Percentiles rank a stretch among this genome's conserved stretches.
These are phyloP conservation scores for Pseudachorutes palmiensis DNA, from an alignment of 1,140 invertebrate genomes.

Conservation along the genomic window DNA sequence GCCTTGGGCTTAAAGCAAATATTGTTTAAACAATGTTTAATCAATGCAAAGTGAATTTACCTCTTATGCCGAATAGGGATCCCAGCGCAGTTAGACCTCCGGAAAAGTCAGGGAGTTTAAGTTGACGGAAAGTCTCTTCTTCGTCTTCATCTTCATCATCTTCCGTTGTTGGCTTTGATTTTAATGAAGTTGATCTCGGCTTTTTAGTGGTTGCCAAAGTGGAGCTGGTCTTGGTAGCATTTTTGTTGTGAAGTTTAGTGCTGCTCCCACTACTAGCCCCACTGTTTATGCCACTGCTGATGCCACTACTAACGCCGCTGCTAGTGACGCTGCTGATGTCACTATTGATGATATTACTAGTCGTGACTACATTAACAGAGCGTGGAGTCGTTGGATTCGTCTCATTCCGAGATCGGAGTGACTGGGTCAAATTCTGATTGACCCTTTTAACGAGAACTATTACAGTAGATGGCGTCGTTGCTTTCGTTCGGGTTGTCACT, in stretches of 20 bases:
- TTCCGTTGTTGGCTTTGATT: neutral
- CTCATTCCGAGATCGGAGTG: neutral
- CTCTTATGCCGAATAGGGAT: neutral
- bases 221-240: neutral
- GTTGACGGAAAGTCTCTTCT: neutral
- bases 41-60: neutral
- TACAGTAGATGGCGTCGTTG: neutral
- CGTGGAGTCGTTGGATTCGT: neutral
- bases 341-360: no score
- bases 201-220: neutral
- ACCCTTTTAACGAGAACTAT: neutral
- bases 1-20: neutral
- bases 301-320: no score
- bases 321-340: no score
- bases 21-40: neutral
- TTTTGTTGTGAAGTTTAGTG: no score
- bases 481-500: neutral
- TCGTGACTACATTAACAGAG: no score
- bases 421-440: neutral
- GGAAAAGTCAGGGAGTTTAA: neutral
- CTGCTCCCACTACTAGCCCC: neutral
- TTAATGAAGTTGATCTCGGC: neutral
- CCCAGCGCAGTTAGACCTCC: neutral
- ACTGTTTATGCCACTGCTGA: no score
- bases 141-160: slow-evolving; percentile 17